These are phyloP conservation scores for Philereme transversata DNA, from an alignment of 2,888 invertebrate genomes.

Conservation along the genomic window DNA sequence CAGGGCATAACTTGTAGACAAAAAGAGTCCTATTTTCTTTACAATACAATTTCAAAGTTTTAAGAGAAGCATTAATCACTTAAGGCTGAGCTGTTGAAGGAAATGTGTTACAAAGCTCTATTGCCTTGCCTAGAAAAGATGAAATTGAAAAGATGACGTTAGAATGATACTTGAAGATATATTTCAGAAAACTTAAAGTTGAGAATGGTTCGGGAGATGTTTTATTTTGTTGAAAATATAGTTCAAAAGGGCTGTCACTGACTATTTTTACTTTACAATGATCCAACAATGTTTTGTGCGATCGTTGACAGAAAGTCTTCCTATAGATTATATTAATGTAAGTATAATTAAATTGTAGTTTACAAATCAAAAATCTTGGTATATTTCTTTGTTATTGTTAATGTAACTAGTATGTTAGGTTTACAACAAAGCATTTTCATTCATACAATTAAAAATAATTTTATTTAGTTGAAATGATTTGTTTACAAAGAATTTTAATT, in stretches of 20 bases:
- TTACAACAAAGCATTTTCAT: background rate
- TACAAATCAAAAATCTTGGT: too few species aligned
- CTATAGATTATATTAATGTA: too few species aligned
- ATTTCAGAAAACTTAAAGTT: slow-evolving; percentile 25
- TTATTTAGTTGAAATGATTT: background rate
- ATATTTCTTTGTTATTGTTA: too few species aligned
- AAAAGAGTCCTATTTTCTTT: slow-evolving; percentile 13
- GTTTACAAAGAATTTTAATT: background rate
- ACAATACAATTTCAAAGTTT: slow-evolving; percentile 38
- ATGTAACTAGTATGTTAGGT: too few species aligned
- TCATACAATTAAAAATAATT: background rate
- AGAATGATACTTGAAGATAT: slow-evolving; percentile 17
- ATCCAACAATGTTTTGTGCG: background rate
- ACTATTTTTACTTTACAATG: background rate
- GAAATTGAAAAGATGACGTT: slow-evolving; percentile 38
- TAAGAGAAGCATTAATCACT: slow-evolving; percentile 62
- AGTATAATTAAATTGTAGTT: too few species aligned
- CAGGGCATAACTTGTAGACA: background rate
- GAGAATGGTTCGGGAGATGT: slow-evolving; percentile 21
- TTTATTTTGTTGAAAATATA: slow-evolving; percentile 23
- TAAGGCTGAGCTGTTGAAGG: slow-evolving; percentile 68
- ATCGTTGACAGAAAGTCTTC: too few species aligned
- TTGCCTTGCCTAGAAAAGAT: slow-evolving; percentile 41
- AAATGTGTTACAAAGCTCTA: slow-evolving; percentile 53
- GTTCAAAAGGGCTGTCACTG: slow-evolving; percentile 28